phyloP scores from a whole-genome alignment of 2,888 invertebrate species.

The Platerodrilus igneus region DNA sequence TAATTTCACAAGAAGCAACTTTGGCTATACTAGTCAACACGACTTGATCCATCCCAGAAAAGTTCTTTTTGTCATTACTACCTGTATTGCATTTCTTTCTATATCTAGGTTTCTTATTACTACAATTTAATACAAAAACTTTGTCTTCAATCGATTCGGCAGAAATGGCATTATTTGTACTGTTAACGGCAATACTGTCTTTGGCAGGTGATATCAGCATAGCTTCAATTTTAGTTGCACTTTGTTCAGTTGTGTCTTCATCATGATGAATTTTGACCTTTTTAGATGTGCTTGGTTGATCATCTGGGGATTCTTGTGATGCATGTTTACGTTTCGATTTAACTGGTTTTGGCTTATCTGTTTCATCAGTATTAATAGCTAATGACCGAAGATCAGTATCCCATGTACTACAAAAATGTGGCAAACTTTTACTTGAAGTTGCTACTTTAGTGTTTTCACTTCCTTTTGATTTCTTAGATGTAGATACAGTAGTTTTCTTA shows the following conservation, averaged over 20 bases:
- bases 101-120: constrained; percentile 27
- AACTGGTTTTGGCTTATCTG: neutral
- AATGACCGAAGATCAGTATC: constrained; percentile 36
- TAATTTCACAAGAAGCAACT: constrained; percentile 23
- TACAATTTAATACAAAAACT: constrained; percentile 24
- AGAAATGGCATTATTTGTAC: neutral
- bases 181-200: no score
- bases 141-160: constrained; percentile 9
- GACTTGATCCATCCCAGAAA: constrained; percentile 15
- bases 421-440: no score
- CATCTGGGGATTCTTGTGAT: constrained; percentile 3
- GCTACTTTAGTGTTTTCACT: no score
- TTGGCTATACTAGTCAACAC: constrained; percentile 26
- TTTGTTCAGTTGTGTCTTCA: constrained; percentile 1
- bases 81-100: constrained; percentile 36
- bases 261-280: no score
- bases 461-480: no score
- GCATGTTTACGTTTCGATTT: constrained; percentile 8
- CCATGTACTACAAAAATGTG: no score
- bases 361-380: constrained; percentile 5
- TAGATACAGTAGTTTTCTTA: no score
- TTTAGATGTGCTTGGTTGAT: neutral
- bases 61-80: constrained; percentile 24
- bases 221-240: constrained; percentile 2
- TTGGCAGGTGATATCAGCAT: constrained; percentile 8